These are phyloP conservation scores for Poeciliopsis presidionis DNA, from an alignment of 2,797 vertebrate species.

Conservation along the genomic window DNA sequence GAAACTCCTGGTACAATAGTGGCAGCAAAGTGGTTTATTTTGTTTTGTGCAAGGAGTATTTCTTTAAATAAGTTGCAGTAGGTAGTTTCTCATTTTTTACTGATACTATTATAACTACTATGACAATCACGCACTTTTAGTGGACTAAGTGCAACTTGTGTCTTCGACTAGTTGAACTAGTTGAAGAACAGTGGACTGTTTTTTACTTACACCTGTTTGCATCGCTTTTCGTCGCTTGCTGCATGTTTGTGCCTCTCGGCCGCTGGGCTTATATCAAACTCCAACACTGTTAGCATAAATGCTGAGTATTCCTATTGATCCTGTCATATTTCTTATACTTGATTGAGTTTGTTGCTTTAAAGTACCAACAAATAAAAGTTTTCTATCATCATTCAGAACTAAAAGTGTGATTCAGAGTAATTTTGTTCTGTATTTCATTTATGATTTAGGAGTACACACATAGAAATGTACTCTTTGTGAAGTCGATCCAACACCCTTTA, in stretches of 20 bases:
- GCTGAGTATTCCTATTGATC: neutral
- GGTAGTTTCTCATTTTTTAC: neutral
- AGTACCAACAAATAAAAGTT: neutral
- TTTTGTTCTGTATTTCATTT: conserved; percentile 7
- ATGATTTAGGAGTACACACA: neutral
- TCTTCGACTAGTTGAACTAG: neutral
- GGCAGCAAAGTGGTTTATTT: neutral
- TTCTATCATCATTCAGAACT: neutral
- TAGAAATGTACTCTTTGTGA: neutral
- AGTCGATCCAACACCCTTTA: conserved; percentile 33
- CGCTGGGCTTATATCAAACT: neutral
- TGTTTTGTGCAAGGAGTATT: neutral
- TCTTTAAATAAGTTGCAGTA: neutral
- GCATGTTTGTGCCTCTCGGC: too few species aligned
- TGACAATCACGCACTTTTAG: neutral
- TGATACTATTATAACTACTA: neutral
- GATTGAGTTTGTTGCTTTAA: neutral
- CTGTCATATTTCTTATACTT: neutral
- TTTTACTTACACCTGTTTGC: neutral
- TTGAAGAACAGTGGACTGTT: neutral
- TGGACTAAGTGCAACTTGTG: neutral
- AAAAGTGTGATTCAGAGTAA: neutral
- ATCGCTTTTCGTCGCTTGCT: neutral
- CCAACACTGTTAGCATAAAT: neutral
- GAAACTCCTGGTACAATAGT: neutral